Evolutionary conservation across 2,888 invertebrate species (phyloP).

Genomic region (Hesperia comma): DNA sequence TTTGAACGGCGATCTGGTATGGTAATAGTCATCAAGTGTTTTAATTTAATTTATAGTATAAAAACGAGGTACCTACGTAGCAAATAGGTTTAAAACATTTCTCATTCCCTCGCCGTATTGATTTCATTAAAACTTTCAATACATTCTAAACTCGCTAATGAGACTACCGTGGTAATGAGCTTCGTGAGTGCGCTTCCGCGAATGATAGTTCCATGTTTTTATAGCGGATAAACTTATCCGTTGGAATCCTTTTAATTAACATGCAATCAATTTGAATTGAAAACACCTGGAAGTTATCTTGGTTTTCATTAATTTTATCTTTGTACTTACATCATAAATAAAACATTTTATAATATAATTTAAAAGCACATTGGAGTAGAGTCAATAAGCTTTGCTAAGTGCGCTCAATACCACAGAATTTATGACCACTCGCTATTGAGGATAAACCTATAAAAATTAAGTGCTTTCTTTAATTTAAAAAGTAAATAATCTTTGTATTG

Average conservation of each 20-base stretch:
- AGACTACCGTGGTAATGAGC: conserved; percentile 6
- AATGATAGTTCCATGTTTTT: conserved; percentile 5
- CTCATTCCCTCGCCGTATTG: neutral
- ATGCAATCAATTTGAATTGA: neutral
- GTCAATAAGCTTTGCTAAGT: too few species aligned
- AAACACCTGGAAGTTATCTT: neutral
- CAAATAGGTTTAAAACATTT: neutral
- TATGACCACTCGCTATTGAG: neutral
- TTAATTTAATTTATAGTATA: too few species aligned
- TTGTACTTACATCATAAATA: too few species aligned
- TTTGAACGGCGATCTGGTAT: too few species aligned
- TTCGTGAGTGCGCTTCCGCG: neutral
- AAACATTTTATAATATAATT: too few species aligned
- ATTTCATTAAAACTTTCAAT: conserved; percentile 13
- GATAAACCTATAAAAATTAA: too few species aligned
- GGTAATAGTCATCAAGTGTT: too few species aligned
- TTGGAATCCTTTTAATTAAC: conserved; percentile 8
- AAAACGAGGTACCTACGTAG: too few species aligned
- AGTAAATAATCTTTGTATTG: neutral
- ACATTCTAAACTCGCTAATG: conserved; percentile 17
- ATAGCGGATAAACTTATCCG: neutral
- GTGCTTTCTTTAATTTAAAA: neutral
- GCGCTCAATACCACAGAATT: too few species aligned
- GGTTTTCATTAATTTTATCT: neutral
- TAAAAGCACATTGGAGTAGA: too few species aligned